phyloP scores from a whole-genome alignment of 2,113 vertebrate species.

The Lycaon pictus region DNA sequence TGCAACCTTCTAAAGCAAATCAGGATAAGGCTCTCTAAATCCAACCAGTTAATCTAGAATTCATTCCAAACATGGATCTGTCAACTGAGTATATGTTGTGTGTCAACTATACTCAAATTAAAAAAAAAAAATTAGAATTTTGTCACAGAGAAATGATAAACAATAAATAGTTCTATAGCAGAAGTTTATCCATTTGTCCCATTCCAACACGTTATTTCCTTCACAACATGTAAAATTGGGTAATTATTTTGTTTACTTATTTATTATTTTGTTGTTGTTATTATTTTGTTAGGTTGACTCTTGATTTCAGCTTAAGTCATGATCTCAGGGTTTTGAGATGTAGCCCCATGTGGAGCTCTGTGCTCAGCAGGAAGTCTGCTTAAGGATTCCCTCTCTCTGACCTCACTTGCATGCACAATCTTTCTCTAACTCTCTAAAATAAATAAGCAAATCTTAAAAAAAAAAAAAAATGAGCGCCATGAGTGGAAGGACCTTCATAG shows the following conservation, averaged over 20 bases:
- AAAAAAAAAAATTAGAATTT: neutral
- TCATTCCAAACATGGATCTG: neutral
- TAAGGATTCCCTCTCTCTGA: neutral
- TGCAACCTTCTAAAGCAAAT: neutral
- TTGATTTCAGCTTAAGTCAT: neutral
- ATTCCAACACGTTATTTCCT: neutral
- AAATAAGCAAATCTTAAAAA: neutral
- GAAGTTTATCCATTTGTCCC: neutral
- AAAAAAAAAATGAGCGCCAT: neutral
- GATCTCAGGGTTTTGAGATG: neutral
- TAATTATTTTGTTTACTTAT: neutral
- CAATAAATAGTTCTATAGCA: neutral
- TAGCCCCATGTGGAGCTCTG: neutral
- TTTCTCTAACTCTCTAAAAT: neutral
- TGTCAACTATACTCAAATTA: neutral
- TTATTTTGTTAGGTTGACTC: neutral
- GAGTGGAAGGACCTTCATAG: neutral
- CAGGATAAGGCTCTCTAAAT: neutral
- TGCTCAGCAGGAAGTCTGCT: neutral
- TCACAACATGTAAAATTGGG: neutral
- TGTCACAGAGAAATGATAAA: neutral
- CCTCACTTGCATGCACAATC: neutral
- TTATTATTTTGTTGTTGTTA: neutral
- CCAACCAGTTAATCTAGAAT: neutral
- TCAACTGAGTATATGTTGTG: neutral